Conservation (phyloP, 2,888 invertebrate genomes). For the Elysia crispata region DNA sequence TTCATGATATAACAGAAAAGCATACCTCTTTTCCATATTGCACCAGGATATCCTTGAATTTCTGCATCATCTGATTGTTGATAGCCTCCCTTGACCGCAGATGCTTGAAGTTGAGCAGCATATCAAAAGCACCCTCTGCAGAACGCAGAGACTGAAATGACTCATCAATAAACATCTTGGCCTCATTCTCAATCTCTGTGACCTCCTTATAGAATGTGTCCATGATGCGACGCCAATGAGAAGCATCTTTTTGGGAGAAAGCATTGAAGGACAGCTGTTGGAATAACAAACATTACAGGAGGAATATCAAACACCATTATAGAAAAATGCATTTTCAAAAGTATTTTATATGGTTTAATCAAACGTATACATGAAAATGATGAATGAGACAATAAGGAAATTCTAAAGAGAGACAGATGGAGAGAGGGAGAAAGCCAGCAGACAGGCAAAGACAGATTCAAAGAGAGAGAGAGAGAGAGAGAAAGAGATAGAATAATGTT, state of each 20-base stretch:
- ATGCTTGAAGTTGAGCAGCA: slow-evolving; percentile 88
- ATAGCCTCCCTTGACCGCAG: slow-evolving; percentile 87
- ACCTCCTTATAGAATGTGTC: slow-evolving; percentile 87
- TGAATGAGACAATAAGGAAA: background rate
- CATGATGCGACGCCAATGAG: slow-evolving; percentile 92
- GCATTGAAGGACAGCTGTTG: slow-evolving; percentile 85
- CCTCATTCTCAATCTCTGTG: slow-evolving; percentile 86
- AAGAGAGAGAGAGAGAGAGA: too few species aligned
- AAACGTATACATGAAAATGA: background rate
- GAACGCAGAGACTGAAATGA: slow-evolving; percentile 89
- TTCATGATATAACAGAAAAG: too few species aligned
- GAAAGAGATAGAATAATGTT: too few species aligned
- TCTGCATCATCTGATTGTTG: slow-evolving; percentile 85
- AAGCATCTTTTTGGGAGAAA: slow-evolving; percentile 86
- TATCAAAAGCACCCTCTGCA: slow-evolving; percentile 88
- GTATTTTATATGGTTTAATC: background rate
- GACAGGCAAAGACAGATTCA: too few species aligned
- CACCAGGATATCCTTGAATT: slow-evolving; percentile 90
- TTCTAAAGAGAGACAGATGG: too few species aligned
- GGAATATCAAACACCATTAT: background rate
- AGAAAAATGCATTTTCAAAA: background rate
- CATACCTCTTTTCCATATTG: slow-evolving; percentile 90
- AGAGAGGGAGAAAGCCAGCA: too few species aligned
- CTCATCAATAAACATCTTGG: slow-evolving; percentile 89
- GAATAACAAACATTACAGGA: background rate